phyloP scores from a whole-genome alignment of 2,797 vertebrate genomes.

The Ptychadena robeensis region DNA sequence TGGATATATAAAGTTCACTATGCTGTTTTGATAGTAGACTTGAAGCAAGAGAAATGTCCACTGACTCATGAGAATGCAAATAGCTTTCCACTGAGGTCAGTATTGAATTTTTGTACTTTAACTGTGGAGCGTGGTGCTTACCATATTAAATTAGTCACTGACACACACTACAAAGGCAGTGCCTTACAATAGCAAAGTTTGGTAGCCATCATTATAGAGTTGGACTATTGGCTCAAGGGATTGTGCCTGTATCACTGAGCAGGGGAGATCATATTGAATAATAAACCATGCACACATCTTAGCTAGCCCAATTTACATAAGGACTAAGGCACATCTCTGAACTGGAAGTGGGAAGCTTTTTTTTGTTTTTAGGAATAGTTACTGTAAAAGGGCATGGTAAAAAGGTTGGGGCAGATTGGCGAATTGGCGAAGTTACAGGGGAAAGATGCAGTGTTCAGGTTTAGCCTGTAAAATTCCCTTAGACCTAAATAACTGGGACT shows the following conservation, averaged over 20 bases:
- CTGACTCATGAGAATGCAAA: conserved; percentile 16
- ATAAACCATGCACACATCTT: conserved; percentile 1
- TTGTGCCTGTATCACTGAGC: conserved; percentile 16
- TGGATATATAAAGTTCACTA: not conserved
- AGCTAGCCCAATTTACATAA: not conserved
- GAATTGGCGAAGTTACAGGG: too few relatives aligned
- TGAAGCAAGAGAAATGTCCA: conserved; percentile 35
- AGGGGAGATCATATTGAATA: not conserved
- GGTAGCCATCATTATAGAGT: conserved; percentile 18
- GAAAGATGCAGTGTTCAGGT: not conserved
- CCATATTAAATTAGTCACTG: conserved; percentile 4
- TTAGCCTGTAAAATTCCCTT: not conserved
- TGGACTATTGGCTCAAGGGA: not conserved
- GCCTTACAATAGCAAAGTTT: conserved; percentile 35
- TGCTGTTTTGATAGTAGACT: conserved; percentile 30
- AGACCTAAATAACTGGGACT: not conserved
- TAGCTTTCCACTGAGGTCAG: conserved; percentile 43
- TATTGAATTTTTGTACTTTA: conserved; percentile 17
- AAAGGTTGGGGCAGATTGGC: too few relatives aligned
- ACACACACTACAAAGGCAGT: conserved; percentile 44
- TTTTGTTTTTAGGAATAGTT: not conserved
- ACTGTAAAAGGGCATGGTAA: not conserved
- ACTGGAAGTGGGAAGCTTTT: not conserved
- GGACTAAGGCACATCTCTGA: not conserved
- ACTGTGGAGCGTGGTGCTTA: conserved; percentile 25